Percentiles rank a stretch among this genome's conserved stretches.
Evolutionary conservation across 2,113 vertebrate species (phyloP).

Genomic region (Oncorhynchus gorbuscha): DNA sequence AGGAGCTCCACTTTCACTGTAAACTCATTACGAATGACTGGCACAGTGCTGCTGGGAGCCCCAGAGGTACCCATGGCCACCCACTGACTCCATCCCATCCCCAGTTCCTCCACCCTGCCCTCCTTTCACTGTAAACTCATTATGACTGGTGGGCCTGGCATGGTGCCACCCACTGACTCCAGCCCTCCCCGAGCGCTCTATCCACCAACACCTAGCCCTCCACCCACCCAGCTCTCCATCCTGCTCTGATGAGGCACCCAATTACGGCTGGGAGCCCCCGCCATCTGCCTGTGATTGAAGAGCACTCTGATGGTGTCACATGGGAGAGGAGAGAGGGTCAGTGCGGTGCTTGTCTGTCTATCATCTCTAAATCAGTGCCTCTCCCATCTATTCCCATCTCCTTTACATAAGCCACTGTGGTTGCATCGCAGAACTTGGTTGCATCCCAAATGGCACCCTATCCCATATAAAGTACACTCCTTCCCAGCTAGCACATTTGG

Average conservation of each 20-base stretch:
- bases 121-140: too few species aligned
- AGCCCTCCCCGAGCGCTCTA: neutral
- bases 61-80: slow-evolving; percentile 1
- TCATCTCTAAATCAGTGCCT: slow-evolving; percentile 20
- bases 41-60: neutral
- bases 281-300: slow-evolving; percentile 56
- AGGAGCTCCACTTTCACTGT: slow-evolving; percentile 28
- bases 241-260: neutral
- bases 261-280: slow-evolving; percentile 20
- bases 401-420: neutral
- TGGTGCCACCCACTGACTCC: too few species aligned
- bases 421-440: neutral
- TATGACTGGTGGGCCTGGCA: too few species aligned
- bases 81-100: neutral
- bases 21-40: slow-evolving; percentile 37
- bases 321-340: slow-evolving; percentile 15
- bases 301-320: slow-evolving; percentile 43
- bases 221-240: neutral
- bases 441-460: too few species aligned
- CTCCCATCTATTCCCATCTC: slow-evolving; percentile 19
- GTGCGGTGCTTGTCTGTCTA: neutral
- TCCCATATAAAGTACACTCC: too few species aligned
- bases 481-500: too few species aligned
- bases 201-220: neutral
- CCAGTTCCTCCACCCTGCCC: neutral